Base-by-base conservation (phyloP, 2,113 vertebrate species). In the Choloepus hoffmanni region DNA sequence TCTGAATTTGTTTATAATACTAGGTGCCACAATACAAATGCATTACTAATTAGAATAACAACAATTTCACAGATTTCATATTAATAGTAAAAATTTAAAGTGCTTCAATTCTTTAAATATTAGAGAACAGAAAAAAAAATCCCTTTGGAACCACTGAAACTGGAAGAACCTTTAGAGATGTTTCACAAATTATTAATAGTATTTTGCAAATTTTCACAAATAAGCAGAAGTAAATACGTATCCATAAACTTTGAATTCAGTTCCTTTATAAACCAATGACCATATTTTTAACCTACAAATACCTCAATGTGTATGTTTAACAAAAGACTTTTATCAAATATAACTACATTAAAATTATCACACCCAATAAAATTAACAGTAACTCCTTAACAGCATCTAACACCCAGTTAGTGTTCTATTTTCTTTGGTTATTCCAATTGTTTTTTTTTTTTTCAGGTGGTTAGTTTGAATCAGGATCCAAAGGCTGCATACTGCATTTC, bases 11-110 rank as follows among this genome's bases (percentile, higher is more conserved):
- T 45, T 82, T 77, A 88, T 88, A 65, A 89, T 40, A 40, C 40
- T 43, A 26, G 63, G 5, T 53, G 6, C 55, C 9, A 48, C 24
- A 93, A 21, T 21, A 60, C 5, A 50, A 92, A 83, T 33, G 15
- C 3, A 83, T 12, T 48, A 60, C 28, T 58, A 74, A 45, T 21
- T 33, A 84, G 19, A 65, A 45, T 63, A 73, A 83, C 18, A 74
- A 36, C 50, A 92, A 91, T 65, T 78, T 73, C 50, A 92, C 12
- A 28, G 23, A 50, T 76, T 93, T 76, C 23, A 93, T 53, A 72
- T 92, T 72, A 87, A 72, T 33, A 83, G 40, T 40, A 85, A 68
- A 96, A 83, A 83, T 55, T 48, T 90, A 86, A 95, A 94, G 21
- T 83, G 33, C 55, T 74, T 91, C 28, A 68, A 70, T 58, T 83